Evolutionary conservation across 2,113 vertebrate species (phyloP).

Genomic region (Montifringilla adamsi): DNA sequence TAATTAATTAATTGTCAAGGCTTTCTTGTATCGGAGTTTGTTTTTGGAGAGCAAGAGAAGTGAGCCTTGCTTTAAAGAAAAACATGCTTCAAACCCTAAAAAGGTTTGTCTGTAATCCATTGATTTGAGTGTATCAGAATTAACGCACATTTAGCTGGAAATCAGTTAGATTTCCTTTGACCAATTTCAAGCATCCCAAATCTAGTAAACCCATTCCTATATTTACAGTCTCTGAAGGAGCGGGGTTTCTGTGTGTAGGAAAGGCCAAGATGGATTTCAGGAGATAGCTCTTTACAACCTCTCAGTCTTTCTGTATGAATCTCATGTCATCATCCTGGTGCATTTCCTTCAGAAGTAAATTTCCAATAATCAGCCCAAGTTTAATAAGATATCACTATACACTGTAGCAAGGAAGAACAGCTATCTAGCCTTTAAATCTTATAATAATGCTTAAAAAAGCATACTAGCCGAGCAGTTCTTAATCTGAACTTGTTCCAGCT

Average conservation of each 20-base stretch:
- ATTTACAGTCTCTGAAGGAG: neutral
- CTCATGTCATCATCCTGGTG: neutral
- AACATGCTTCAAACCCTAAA: neutral
- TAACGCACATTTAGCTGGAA: neutral
- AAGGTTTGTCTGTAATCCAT: neutral
- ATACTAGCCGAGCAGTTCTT: neutral
- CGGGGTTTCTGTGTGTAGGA: neutral
- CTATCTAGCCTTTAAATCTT: neutral
- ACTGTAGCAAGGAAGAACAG: neutral
- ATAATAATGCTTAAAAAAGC: neutral
- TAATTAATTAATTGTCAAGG: neutral
- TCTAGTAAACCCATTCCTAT: neutral
- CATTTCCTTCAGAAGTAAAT: neutral
- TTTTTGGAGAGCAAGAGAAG: neutral
- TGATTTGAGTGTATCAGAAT: neutral
- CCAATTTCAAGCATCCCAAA: neutral
- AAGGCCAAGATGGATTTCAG: neutral
- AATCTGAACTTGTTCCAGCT: conserved; percentile 20
- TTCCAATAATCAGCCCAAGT: neutral
- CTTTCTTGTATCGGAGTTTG: neutral
- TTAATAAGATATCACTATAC: neutral
- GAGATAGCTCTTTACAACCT: neutral
- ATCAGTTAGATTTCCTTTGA: neutral
- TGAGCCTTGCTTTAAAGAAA: neutral
- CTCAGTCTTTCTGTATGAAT: neutral